phyloP scores from a whole-genome alignment of 2,888 invertebrate genomes.

The Apotomis turbidana region DNA sequence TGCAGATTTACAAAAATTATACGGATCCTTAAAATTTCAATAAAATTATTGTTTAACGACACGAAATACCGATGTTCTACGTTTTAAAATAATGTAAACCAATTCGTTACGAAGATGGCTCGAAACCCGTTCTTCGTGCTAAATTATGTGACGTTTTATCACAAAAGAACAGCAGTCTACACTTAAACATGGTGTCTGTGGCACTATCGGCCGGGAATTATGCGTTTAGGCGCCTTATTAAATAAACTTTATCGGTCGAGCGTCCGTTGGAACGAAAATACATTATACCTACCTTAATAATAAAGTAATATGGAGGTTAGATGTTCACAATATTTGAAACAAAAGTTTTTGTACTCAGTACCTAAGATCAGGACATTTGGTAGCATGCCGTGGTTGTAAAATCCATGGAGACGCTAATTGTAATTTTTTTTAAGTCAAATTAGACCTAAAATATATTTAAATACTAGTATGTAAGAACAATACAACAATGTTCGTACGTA shows the following conservation, averaged over 20 bases:
- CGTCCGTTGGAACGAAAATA: conserved; percentile 37
- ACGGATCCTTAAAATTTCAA: conserved; percentile 16
- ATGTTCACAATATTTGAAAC: conserved; percentile 8
- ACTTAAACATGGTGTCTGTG: conserved; percentile 78
- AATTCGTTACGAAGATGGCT: conserved; percentile 59
- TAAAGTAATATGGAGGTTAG: conserved; percentile 8
- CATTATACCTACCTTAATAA: background rate
- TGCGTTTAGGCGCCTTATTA: conserved; percentile 77
- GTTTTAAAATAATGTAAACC: conserved; percentile 57
- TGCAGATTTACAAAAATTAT: background rate
- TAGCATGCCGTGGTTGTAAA: too few species aligned
- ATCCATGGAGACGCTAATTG: too few species aligned
- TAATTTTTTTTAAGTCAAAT: too few species aligned
- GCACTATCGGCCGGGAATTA: conserved; percentile 69
- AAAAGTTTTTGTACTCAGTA: background rate
- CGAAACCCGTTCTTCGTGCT: conserved; percentile 64
- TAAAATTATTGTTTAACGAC: conserved; percentile 25
- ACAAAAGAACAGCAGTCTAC: conserved; percentile 79
- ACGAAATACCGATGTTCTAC: conserved; percentile 46
- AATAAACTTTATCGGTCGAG: conserved; percentile 72
- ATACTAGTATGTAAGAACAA: too few species aligned
- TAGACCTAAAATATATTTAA: too few species aligned
- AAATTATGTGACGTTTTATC: conserved; percentile 81
- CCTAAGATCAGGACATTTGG: too few species aligned
- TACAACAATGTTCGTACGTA: too few species aligned